These are phyloP conservation scores for Zygaena filipendulae DNA, from an alignment of 2,888 invertebrate species.

Conservation along the genomic window DNA sequence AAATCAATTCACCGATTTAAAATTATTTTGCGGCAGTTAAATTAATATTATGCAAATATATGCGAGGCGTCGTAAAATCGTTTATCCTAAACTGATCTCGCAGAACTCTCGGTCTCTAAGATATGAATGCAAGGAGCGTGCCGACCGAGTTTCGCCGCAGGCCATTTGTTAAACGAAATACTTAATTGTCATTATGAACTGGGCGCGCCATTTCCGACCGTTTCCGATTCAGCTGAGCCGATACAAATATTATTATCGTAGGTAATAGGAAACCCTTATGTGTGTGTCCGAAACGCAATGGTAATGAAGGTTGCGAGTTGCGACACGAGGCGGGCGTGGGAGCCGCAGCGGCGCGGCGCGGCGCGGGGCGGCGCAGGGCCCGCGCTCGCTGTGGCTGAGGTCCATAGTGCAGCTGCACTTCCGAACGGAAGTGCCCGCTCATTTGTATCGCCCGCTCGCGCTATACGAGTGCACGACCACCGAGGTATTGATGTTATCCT, in stretches of 20 bases:
- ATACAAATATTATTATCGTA: no score
- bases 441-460: no score
- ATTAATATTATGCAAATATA: no score
- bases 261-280: no score
- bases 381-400: conserved; percentile 7
- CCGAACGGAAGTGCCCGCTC: conserved; percentile 19
- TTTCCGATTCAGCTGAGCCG: conserved; percentile 39
- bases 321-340: neutral
- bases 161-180: conserved; percentile 41
- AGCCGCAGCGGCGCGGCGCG: conserved; percentile 3
- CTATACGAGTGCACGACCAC: no score
- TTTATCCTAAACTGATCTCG: conserved; percentile 25
- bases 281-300: no score
- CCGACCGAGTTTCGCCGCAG: conserved; percentile 33
- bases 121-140: conserved; percentile 36
- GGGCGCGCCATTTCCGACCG: conserved; percentile 34
- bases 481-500: no score
- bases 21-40: no score
- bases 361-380: no score
- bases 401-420: conserved; percentile 19
- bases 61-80: conserved; percentile 15
- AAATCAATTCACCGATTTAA: no score
- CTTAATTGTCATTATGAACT: conserved; percentile 46
- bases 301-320: no score
- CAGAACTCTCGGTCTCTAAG: no score